Evolutionary conservation across 2,888 invertebrate genomes (phyloP).

Genomic region (Eilema griseolum): DNA sequence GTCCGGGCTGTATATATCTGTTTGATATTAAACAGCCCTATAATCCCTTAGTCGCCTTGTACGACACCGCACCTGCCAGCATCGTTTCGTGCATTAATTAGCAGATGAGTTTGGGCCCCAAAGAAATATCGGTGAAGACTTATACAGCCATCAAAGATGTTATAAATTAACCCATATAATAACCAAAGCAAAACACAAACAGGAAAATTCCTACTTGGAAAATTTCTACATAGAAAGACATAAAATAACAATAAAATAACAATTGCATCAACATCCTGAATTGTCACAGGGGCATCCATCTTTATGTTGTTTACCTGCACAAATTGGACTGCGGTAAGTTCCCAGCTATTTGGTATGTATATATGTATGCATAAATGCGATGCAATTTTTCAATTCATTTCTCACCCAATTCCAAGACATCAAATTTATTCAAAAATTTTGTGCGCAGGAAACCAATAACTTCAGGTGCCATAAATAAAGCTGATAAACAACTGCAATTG

Average conservation of each 20-base stretch:
- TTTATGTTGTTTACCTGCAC: slow-evolving; percentile 5
- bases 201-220: background rate
- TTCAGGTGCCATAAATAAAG: background rate
- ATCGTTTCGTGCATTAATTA: background rate
- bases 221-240: background rate
- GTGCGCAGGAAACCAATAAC: background rate
- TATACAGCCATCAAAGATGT: background rate
- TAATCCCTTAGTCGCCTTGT: no score
- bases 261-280: background rate
- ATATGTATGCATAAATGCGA: background rate
- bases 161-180: background rate
- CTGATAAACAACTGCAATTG: no score
- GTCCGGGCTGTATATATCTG: no score
- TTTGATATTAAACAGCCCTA: no score
- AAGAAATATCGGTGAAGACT: background rate
- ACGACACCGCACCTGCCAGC: no score
- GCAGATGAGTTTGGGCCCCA: background rate
- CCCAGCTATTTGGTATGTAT: background rate
- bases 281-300: background rate
- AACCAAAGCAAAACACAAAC: background rate
- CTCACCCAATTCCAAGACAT: slow-evolving; percentile 17
- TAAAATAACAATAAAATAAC: background rate
- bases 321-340: slow-evolving; percentile 4
- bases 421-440: slow-evolving; percentile 1
- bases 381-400: slow-evolving; percentile 1